Evolutionary conservation across 2,797 vertebrate species (phyloP).

Genomic region (Gymnothorax reevesii): DNA sequence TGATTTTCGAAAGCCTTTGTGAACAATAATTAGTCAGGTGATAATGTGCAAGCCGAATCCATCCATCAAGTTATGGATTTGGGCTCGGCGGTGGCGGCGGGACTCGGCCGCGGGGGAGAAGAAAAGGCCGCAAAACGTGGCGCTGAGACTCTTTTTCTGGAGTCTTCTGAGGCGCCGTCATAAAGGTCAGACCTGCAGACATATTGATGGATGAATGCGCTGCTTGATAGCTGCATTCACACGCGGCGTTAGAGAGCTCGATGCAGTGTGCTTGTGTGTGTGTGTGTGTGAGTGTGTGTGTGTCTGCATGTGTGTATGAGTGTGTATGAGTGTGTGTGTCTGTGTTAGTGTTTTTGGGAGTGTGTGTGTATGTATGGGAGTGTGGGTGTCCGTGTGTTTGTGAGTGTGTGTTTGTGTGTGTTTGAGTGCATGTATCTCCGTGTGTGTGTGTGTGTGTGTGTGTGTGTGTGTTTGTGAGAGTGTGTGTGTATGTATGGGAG

Average conservation of each 20-base stretch:
- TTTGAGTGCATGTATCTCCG: too few species aligned
- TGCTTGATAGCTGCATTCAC: slow-evolving; percentile 4
- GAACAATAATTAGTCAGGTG: slow-evolving; percentile 12
- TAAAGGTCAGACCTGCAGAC: slow-evolving; percentile 7
- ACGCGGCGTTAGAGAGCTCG: background rate
- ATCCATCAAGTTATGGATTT: slow-evolving; percentile 17
- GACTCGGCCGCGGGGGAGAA: background rate
- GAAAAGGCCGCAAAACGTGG: background rate
- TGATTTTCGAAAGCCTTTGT: background rate
- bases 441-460: background rate
- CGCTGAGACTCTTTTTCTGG: background rate
- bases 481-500: background rate
- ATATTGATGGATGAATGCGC: background rate
- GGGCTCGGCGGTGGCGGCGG: too few species aligned
- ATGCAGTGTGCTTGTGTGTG: background rate
- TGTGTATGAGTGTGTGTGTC: background rate
- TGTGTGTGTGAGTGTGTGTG: background rate
- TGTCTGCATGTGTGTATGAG: background rate
- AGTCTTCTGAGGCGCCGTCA: background rate
- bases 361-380: too few species aligned
- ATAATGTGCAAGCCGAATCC: background rate
- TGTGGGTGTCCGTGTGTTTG: background rate
- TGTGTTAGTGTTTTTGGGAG: background rate
- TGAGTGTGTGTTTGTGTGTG: too few species aligned
- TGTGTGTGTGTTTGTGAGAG: background rate